Evolutionary conservation across 2,888 invertebrate species (phyloP).

Genomic region (Diarsia dahlii): DNA sequence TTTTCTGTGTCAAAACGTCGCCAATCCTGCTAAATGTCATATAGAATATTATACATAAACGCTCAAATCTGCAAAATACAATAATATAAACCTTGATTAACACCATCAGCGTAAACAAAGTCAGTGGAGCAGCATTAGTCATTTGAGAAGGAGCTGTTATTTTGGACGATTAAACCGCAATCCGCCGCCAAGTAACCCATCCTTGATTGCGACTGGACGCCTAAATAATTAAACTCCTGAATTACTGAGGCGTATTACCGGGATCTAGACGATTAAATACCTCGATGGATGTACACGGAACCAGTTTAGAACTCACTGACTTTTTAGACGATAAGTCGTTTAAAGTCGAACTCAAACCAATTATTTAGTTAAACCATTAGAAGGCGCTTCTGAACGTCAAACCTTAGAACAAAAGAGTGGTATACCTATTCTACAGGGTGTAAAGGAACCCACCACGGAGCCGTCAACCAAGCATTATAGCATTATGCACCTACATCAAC

Average conservation of each 20-base stretch:
- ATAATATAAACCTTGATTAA: neutral
- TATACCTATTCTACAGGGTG: neutral
- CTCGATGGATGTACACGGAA: slow-evolving; percentile 20
- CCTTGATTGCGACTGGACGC: slow-evolving; percentile 57
- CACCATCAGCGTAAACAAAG: slow-evolving; percentile 9
- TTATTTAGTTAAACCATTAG: neutral
- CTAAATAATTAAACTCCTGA: slow-evolving; percentile 61
- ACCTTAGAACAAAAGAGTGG: neutral
- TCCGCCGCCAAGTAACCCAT: slow-evolving; percentile 38
- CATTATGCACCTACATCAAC: too few species aligned
- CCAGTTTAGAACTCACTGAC: neutral
- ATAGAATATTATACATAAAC: neutral
- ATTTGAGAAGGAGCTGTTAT: slow-evolving; percentile 36
- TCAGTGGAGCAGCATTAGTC: slow-evolving; percentile 6
- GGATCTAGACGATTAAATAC: slow-evolving; percentile 49
- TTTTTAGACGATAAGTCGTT: neutral
- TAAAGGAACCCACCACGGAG: too few species aligned
- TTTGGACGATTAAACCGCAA: slow-evolving; percentile 37
- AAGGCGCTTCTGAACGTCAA: neutral
- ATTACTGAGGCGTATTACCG: slow-evolving; percentile 58
- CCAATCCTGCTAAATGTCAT: neutral
- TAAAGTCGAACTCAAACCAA: neutral
- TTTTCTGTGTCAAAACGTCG: too few species aligned
- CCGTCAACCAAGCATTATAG: too few species aligned
- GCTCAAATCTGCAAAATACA: too few species aligned